phyloP scores from a whole-genome alignment of 2,797 vertebrate genomes.

The Mareca penelope region DNA sequence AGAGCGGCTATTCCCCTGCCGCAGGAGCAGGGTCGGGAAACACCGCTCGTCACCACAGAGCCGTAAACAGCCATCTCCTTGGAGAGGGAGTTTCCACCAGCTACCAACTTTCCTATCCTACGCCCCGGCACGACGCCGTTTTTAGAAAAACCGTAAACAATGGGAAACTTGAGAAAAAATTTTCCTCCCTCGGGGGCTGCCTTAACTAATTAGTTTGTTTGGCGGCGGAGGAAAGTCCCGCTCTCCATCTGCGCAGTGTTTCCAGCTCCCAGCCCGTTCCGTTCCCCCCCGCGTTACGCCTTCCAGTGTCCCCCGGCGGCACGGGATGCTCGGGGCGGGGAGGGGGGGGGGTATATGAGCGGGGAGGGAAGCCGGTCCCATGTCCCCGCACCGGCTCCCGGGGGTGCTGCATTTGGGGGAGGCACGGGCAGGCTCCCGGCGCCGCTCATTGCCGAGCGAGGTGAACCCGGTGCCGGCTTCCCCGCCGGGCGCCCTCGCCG shows the following conservation, averaged over 20 bases:
- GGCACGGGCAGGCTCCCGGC: too few species aligned
- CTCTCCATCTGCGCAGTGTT: neutral
- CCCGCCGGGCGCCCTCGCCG: too few species aligned
- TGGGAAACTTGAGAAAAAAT: neutral
- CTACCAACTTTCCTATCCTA: conserved; percentile 22
- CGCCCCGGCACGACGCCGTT: neutral
- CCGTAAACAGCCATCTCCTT: conserved; percentile 25
- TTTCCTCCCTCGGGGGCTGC: neutral
- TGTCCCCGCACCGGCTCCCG: fast-evolving
- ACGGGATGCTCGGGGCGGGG: neutral
- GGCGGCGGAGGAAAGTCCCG: neutral
- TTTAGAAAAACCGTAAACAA: neutral
- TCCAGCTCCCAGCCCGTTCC: neutral
- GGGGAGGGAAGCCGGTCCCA: fast-evolving
- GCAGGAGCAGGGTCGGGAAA: neutral
- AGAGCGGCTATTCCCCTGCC: conserved; percentile 31
- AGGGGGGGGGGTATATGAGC: too few species aligned
- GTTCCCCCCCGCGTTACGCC: neutral
- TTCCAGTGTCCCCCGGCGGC: neutral
- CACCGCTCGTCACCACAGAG: neutral
- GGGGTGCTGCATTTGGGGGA: neutral
- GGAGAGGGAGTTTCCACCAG: conserved; percentile 65
- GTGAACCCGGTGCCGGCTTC: too few species aligned
- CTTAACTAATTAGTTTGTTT: neutral
- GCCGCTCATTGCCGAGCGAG: too few species aligned